phyloP scores from a whole-genome alignment of 2,888 invertebrate species.

The Anticlea derivata region DNA sequence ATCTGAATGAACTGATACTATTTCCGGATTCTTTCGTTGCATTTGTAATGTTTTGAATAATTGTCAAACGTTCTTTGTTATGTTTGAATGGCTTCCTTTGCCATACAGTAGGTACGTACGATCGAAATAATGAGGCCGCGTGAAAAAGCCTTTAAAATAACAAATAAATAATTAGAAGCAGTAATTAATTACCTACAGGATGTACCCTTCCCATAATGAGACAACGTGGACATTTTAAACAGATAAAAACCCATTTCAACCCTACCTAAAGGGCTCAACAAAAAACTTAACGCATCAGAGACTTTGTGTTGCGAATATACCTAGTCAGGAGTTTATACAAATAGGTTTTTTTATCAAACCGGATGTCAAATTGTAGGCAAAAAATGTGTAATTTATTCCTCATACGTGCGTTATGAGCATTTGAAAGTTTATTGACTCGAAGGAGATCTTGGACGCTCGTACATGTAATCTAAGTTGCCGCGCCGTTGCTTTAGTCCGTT shows the following conservation, averaged over 20 bases:
- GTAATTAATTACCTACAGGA: too few relatives aligned
- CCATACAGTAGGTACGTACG: neutral
- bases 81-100: too few relatives aligned
- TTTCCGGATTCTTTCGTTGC: constrained; percentile 27
- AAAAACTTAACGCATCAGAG: neutral
- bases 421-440: constrained; percentile 33
- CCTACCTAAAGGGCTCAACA: neutral
- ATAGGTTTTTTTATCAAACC: constrained; percentile 24
- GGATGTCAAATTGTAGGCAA: constrained; percentile 32
- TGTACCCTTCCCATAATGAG: too few relatives aligned
- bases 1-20: constrained; percentile 44
- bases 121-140: too few relatives aligned
- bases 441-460: neutral
- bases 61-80: too few relatives aligned
- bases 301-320: neutral
- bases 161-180: too few relatives aligned
- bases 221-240: too few relatives aligned
- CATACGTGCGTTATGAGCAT: constrained; percentile 16
- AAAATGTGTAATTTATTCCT: constrained; percentile 27
- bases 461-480: too few relatives aligned
- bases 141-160: too few relatives aligned
- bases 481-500: too few relatives aligned
- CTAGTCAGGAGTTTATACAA: constrained; percentile 1
- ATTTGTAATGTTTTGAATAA: constrained; percentile 13
- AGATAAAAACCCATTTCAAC: constrained; percentile 1